A percentile compares a stretch with the other conserved stretches of the same genome.
Evolutionary conservation across 2,888 invertebrate genomes (phyloP).

Genomic region (Cartodere bifasciata): DNA sequence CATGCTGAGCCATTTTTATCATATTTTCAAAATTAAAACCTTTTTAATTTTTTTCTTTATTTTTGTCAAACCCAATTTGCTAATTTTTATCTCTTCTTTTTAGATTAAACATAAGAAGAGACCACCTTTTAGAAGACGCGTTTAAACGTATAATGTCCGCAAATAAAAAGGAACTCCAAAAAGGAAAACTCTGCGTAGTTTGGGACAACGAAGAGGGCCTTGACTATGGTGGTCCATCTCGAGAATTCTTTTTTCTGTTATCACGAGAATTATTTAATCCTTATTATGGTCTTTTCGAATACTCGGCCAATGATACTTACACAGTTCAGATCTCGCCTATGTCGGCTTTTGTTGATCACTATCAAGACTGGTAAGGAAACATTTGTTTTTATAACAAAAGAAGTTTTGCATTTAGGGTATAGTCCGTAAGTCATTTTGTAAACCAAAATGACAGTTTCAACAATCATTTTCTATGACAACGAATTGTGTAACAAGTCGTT

Average conservation of each 20-base stretch:
- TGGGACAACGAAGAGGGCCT: slow-evolving; percentile 94
- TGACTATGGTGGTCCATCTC: slow-evolving; percentile 94
- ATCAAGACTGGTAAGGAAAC: slow-evolving; percentile 90
- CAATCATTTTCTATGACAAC: too few relatives aligned
- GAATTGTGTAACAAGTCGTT: too few relatives aligned
- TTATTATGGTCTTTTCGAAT: slow-evolving; percentile 95
- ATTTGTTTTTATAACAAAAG: too few relatives aligned
- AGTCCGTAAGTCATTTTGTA: too few relatives aligned
- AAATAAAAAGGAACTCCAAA: slow-evolving; percentile 88
- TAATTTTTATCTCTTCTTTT: slow-evolving; percentile 7
- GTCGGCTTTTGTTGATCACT: slow-evolving; percentile 94
- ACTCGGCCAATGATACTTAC: slow-evolving; percentile 95
- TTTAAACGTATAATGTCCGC: slow-evolving; percentile 94
- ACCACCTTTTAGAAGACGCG: slow-evolving; percentile 89
- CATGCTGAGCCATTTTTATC: too few relatives aligned
- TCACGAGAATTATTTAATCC: slow-evolving; percentile 96
- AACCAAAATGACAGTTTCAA: too few relatives aligned
- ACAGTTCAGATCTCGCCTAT: slow-evolving; percentile 92
- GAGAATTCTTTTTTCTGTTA: slow-evolving; percentile 96
- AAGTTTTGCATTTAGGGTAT: too few relatives aligned
- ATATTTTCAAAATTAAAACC: too few relatives aligned
- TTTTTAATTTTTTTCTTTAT: too few relatives aligned
- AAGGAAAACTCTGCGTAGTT: slow-evolving; percentile 86
- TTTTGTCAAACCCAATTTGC: too few relatives aligned
- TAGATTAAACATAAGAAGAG: slow-evolving; percentile 85